Conservation (phyloP, 2,888 invertebrate species). For the Ernsta delagoae region DNA sequence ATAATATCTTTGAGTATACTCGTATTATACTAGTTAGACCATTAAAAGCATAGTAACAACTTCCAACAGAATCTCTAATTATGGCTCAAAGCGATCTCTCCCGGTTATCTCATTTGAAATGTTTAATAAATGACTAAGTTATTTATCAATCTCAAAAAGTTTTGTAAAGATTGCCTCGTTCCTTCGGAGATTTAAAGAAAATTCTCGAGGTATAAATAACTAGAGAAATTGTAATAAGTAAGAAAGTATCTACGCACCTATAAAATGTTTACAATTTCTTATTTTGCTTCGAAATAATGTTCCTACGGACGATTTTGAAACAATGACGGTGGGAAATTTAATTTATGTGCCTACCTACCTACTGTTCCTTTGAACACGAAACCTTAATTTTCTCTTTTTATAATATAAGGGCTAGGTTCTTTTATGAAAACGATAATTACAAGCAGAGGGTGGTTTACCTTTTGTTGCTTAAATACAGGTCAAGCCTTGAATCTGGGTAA, state of each 20-base stretch:
- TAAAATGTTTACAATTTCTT: neutral
- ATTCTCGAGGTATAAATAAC: neutral
- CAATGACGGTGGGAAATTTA: constrained; percentile 24
- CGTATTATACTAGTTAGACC: no score
- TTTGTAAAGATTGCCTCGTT: neutral
- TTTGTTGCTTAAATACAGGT: constrained; percentile 31
- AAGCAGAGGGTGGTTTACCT: constrained; percentile 15
- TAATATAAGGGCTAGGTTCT: constrained; percentile 25
- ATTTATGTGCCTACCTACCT: neutral
- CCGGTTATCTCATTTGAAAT: neutral
- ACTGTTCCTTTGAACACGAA: constrained; percentile 15
- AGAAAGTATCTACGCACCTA: neutral
- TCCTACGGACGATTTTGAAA: constrained; percentile 7
- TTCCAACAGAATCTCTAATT: neutral
- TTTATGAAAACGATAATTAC: constrained; percentile 31
- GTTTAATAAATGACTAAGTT: neutral
- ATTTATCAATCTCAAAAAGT: constrained; percentile 5
- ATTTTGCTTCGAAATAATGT: neutral
- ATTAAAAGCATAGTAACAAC: neutral
- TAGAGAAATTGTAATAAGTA: neutral
- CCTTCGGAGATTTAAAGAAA: neutral
- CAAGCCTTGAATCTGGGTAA: constrained; percentile 30
- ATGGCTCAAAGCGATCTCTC: neutral
- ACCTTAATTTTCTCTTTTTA: constrained; percentile 29
- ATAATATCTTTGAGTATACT: no score